phyloP scores from a whole-genome alignment of 2,797 vertebrate genomes.

The Phalloptychus januarius region DNA sequence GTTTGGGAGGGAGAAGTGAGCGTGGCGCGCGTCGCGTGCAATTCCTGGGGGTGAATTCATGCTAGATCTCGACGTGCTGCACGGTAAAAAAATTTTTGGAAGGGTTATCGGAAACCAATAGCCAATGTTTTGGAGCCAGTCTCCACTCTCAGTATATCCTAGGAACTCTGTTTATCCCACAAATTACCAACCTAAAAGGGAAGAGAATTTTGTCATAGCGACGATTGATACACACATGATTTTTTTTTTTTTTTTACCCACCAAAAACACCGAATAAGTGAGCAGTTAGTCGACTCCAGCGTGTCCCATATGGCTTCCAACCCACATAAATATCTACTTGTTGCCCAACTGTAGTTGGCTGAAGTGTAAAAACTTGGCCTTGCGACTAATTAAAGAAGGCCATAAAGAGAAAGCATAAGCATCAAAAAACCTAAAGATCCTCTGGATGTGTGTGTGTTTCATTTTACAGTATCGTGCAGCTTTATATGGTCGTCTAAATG shows the following conservation, averaged over 20 bases:
- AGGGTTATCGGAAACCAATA: neutral
- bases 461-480: neutral
- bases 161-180: neutral
- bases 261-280: neutral
- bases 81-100: neutral
- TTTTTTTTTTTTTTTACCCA: neutral
- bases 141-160: neutral
- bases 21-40: neutral
- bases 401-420: neutral
- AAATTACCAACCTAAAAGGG: neutral
- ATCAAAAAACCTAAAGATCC: neutral
- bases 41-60: slow-evolving; percentile 1
- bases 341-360: neutral
- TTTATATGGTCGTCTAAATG: neutral
- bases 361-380: neutral
- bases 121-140: neutral
- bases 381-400: neutral
- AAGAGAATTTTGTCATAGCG: neutral
- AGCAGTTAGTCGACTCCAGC: neutral
- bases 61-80: neutral
- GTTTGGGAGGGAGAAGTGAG: neutral
- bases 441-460: neutral
- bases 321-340: neutral
- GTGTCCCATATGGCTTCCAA: neutral
- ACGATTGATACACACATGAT: neutral